Conservation (phyloP, 2,888 invertebrate species). For the Thyatira batis region DNA sequence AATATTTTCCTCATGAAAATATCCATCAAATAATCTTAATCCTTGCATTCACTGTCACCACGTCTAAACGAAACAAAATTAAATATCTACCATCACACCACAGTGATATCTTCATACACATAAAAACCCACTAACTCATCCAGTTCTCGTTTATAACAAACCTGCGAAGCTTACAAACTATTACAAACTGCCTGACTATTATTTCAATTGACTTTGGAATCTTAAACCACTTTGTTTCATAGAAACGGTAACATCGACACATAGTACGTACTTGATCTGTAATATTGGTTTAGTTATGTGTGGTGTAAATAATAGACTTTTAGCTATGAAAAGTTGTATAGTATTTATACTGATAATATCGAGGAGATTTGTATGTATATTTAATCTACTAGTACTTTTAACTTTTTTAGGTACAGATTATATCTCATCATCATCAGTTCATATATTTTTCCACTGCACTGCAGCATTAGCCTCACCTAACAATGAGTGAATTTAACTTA, state of each 20-base stretch:
- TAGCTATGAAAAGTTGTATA: slow-evolving; percentile 4
- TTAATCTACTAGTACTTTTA: too few relatives aligned
- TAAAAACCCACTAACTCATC: slow-evolving; percentile 5
- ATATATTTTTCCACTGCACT: too few relatives aligned
- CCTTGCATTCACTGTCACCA: not conserved
- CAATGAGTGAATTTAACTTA: too few relatives aligned
- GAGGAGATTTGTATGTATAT: too few relatives aligned
- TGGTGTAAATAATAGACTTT: slow-evolving; percentile 27
- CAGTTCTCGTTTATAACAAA: slow-evolving; percentile 3
- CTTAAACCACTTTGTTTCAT: slow-evolving; percentile 58
- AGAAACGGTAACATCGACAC: slow-evolving; percentile 60
- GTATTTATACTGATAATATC: not conserved
- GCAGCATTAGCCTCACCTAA: too few relatives aligned
- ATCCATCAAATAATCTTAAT: not conserved
- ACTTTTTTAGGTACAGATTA: too few relatives aligned
- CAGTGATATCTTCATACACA: slow-evolving; percentile 11
- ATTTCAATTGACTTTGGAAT: slow-evolving; percentile 33
- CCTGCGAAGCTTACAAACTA: slow-evolving; percentile 47
- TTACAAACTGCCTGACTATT: slow-evolving; percentile 11
- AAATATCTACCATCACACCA: not conserved
- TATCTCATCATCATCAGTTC: too few relatives aligned
- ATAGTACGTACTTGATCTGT: slow-evolving; percentile 56
- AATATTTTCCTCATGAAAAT: too few relatives aligned
- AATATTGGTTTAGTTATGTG: slow-evolving; percentile 43
- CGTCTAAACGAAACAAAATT: not conserved